phyloP scores from a whole-genome alignment of 2,888 invertebrate species.

The Conops quadrifasciatus region DNA sequence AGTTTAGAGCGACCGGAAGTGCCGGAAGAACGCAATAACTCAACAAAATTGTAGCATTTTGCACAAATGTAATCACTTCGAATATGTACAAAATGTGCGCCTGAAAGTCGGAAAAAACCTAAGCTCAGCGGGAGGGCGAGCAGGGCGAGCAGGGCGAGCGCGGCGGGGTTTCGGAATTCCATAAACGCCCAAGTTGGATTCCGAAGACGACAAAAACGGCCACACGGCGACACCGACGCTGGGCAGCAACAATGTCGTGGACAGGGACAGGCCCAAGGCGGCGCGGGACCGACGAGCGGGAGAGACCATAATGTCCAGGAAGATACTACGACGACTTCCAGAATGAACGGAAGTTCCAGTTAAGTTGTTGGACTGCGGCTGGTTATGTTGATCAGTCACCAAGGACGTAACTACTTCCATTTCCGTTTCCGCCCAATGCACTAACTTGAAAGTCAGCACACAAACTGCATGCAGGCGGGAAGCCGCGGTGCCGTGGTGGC shows the following conservation, averaged over 20 bases:
- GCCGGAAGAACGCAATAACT: conserved; percentile 63
- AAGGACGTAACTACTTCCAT: conserved; percentile 17
- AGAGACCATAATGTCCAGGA: too few relatives aligned
- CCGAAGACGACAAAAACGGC: conserved; percentile 2
- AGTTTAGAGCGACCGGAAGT: conserved; percentile 59
- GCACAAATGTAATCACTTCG: conserved; percentile 60
- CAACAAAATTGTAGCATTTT: conserved; percentile 56
- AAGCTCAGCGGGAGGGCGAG: neutral
- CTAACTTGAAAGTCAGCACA: neutral
- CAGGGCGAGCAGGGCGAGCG: neutral
- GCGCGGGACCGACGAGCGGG: too few relatives aligned
- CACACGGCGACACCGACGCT: neutral
- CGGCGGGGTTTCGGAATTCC: neutral
- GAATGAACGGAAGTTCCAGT: conserved; percentile 25
- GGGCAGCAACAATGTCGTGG: neutral
- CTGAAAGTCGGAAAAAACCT: conserved; percentile 4
- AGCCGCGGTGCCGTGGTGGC: neutral
- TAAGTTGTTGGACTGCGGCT: conserved; percentile 21
- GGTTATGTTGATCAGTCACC: conserved; percentile 20
- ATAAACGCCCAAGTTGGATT: neutral
- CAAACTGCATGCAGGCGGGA: neutral
- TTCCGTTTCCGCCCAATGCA: conserved; percentile 25
- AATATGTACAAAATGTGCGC: conserved; percentile 52
- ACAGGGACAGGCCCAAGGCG: neutral
- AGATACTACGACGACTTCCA: neutral